A percentile compares a stretch with the other conserved stretches of the same genome.
These are phyloP conservation scores for Dasyornis broadbenti DNA, from an alignment of 2,113 vertebrate genomes.

Conservation along the genomic window DNA sequence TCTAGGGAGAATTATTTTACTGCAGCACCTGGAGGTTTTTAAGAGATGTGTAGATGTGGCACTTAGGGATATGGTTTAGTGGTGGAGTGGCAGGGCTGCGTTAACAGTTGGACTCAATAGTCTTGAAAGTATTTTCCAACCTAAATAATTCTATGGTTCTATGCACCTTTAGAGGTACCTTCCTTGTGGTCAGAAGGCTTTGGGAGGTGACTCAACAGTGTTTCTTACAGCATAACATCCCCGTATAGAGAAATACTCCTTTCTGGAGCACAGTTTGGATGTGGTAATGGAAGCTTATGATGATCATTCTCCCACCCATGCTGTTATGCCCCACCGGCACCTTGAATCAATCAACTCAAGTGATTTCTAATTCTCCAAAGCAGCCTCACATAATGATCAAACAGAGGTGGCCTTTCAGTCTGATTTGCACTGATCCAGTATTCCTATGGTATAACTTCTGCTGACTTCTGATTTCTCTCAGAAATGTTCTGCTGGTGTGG, in stretches of 20 bases:
- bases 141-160: background rate
- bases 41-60: background rate
- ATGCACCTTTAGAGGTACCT: background rate
- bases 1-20: background rate
- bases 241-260: background rate
- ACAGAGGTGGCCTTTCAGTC: background rate
- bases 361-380: background rate
- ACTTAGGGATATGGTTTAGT: background rate
- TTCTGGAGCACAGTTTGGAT: background rate
- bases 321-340: background rate
- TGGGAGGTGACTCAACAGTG: background rate
- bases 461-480: background rate
- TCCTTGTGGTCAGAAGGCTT: background rate
- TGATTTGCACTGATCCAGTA: background rate
- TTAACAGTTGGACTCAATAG: accelerated
- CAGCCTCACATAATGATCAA: background rate
- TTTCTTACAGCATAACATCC: background rate
- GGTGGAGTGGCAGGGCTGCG: background rate
- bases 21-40: background rate
- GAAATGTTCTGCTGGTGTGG: background rate
- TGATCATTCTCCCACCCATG: background rate
- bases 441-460: background rate
- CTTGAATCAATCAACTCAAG: background rate
- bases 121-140: background rate
- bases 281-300: background rate